Conservation (phyloP, 2,888 invertebrate species). For the Drosophila ustulata region DNA sequence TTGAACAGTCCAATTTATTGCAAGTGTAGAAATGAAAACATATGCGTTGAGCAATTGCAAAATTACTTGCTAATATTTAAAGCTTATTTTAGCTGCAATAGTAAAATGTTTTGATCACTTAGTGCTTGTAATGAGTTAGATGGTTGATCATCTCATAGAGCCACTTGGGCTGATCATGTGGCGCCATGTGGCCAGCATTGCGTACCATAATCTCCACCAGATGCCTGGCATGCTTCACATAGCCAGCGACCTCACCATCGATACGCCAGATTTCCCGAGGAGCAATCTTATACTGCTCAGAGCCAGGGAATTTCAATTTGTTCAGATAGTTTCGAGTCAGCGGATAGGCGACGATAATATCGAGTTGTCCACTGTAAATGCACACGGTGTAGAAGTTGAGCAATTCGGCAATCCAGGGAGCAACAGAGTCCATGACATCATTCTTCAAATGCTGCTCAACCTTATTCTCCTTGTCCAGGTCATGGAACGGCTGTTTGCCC, state of each 20-base stretch:
- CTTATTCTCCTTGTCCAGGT: constrained; percentile 83
- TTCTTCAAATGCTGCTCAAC: constrained; percentile 90
- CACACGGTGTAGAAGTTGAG: constrained; percentile 87
- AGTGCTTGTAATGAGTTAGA: constrained; percentile 78
- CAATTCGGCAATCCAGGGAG: constrained; percentile 89
- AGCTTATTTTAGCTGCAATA: constrained; percentile 13
- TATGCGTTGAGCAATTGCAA: background rate
- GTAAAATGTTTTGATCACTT: background rate
- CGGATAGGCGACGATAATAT: constrained; percentile 96
- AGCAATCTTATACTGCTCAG: constrained; percentile 89
- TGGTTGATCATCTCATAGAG: constrained; percentile 89
- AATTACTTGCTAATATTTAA: constrained; percentile 16
- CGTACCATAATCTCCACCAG: constrained; percentile 91
- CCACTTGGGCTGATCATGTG: constrained; percentile 92
- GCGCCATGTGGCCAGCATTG: constrained; percentile 93
- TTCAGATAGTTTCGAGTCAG: constrained; percentile 92
- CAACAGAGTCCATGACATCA: constrained; percentile 94
- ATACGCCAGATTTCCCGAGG: constrained; percentile 90
- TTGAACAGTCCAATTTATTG: constrained; percentile 24
- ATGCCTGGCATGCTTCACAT: constrained; percentile 90
- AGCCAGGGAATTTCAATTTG: constrained; percentile 89
- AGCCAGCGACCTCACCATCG: constrained; percentile 90
- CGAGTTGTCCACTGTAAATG: constrained; percentile 95
- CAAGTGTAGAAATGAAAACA: constrained; percentile 7
- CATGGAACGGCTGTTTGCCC: constrained; percentile 90